phyloP scores from a whole-genome alignment of 2,797 vertebrate species.

The Sylvia borin region DNA sequence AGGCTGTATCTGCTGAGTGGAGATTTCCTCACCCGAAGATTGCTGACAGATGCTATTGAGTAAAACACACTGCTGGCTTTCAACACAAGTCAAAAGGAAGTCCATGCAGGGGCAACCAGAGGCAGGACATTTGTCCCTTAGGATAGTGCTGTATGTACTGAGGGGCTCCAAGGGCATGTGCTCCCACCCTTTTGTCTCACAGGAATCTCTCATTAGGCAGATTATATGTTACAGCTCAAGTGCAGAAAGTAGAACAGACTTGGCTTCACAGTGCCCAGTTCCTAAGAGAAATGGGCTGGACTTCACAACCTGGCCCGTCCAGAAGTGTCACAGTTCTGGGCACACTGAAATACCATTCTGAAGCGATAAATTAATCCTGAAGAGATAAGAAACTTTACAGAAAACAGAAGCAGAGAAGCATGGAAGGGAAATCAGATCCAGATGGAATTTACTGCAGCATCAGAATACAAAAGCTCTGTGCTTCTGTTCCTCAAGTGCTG shows the following conservation, averaged over 20 bases:
- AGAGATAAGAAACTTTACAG: neutral
- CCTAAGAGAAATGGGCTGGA: neutral
- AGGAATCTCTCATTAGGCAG: neutral
- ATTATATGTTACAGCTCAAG: neutral
- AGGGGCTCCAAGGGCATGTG: neutral
- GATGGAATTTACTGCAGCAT: neutral
- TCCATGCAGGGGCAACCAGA: neutral
- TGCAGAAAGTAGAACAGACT: neutral
- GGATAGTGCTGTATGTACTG: neutral
- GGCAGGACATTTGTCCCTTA: neutral
- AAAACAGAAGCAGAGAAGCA: neutral
- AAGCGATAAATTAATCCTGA: neutral
- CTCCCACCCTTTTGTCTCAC: neutral
- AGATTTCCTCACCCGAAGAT: constrained; percentile 47
- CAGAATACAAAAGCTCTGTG: neutral
- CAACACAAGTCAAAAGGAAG: constrained; percentile 11
- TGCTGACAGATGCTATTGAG: constrained; percentile 62
- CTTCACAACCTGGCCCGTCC: neutral
- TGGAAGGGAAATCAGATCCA: neutral
- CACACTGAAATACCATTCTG: neutral
- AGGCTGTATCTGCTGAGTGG: constrained; percentile 50
- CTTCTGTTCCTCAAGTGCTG: neutral
- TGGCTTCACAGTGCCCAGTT: neutral
- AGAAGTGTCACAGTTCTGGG: neutral
- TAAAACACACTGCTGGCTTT: constrained; percentile 42